Percentiles rank a stretch among this genome's conserved stretches.
Conservation (phyloP, 1,140 invertebrate genomes). For the Cephus cinctus region DNA sequence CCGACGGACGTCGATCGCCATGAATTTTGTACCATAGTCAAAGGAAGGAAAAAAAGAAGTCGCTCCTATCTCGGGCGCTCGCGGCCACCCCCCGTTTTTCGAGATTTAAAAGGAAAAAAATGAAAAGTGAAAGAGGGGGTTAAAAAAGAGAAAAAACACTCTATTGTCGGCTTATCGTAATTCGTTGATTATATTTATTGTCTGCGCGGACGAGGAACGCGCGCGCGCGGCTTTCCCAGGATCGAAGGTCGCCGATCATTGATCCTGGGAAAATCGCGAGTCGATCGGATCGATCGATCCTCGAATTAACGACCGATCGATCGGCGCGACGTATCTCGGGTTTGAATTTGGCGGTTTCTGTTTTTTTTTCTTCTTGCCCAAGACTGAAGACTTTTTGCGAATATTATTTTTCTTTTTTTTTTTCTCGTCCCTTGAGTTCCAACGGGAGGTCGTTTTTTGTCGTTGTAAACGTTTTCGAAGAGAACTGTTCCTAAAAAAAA, state of each 20-base stretch:
- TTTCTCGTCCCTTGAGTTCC: conserved; percentile 14
- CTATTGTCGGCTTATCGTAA: conserved; percentile 24
- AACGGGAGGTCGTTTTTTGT: conserved; percentile 14
- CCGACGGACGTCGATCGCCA: too few relatives aligned
- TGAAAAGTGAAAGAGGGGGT: background rate
- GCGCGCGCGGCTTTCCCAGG: conserved; percentile 29
- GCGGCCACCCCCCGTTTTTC: too few relatives aligned
- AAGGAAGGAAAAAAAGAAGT: too few relatives aligned
- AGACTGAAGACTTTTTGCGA: conserved; percentile 48
- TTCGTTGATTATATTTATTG: conserved; percentile 50
- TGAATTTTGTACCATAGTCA: too few relatives aligned
- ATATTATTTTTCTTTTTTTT: conserved; percentile 21
- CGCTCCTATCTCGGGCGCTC: too few relatives aligned
- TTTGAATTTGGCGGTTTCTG: conserved; percentile 11
- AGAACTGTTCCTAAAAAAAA: conserved; percentile 56
- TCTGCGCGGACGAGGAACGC: conserved; percentile 17
- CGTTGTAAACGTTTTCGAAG: conserved; percentile 53
- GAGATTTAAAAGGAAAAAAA: conserved; percentile 2
- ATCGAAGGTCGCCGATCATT: too few relatives aligned
- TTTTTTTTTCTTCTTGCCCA: conserved; percentile 32
- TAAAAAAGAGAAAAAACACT: conserved; percentile 1
- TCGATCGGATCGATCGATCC: background rate
- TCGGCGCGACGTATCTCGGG: background rate
- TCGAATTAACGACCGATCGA: conserved; percentile 34
- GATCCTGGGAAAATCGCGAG: background rate